A percentile compares a stretch with the other conserved stretches of the same genome.
Evolutionary conservation across 2,888 invertebrate genomes (phyloP).

Genomic region (Nymphalis c-album): DNA sequence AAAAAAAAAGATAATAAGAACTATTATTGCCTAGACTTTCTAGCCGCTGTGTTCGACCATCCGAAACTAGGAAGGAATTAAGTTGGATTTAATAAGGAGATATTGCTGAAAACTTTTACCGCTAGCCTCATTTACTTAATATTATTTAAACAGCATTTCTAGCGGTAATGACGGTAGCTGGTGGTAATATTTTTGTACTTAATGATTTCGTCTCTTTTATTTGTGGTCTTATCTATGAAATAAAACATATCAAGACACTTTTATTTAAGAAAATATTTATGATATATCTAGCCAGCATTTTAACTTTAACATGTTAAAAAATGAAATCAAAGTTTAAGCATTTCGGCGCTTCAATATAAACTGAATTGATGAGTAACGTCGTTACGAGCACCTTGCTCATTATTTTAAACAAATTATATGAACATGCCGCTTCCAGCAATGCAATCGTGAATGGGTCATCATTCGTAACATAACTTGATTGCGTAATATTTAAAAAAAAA

Average conservation of each 20-base stretch:
- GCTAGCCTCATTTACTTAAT: constrained; percentile 11
- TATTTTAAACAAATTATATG: neutral
- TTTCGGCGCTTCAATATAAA: no score
- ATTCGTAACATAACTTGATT: constrained; percentile 40
- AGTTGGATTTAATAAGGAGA: constrained; percentile 35
- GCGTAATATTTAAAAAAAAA: constrained; percentile 51
- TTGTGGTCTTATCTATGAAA: neutral
- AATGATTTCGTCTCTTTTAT: neutral
- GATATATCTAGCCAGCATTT: no score
- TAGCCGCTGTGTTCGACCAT: constrained; percentile 39
- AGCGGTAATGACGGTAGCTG: neutral
- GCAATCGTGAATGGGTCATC: constrained; percentile 11
- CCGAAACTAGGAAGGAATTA: constrained; percentile 38
- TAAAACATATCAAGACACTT: no score
- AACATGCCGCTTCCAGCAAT: neutral
- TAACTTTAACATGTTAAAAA: no score
- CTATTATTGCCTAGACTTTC: constrained; percentile 44
- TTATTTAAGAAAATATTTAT: no score
- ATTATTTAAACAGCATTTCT: constrained; percentile 8
- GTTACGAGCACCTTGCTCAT: neutral
- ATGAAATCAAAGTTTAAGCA: no score
- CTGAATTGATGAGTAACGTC: no score
- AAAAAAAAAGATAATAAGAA: constrained; percentile 36
- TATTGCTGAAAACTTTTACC: constrained; percentile 22
- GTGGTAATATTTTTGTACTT: neutral